Evolutionary conservation across 1,140 invertebrate species (phyloP).

Genomic region (Steinernema feltiae): DNA sequence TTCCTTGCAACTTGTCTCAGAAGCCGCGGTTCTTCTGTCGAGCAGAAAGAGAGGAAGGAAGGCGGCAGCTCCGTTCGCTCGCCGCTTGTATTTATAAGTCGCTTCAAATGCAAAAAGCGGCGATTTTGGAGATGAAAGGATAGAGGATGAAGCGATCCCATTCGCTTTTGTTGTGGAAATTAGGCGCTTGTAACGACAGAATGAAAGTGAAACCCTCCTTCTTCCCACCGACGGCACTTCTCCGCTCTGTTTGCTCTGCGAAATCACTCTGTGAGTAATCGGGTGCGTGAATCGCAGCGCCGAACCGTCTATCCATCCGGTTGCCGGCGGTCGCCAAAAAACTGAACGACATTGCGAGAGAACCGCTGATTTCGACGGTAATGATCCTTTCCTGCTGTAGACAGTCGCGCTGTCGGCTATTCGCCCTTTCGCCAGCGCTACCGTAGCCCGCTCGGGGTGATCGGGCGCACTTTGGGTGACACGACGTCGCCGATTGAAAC

Average conservation of each 20-base stretch:
- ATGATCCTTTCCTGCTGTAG: neutral
- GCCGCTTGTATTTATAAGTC: too few species aligned
- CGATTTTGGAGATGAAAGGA: neutral
- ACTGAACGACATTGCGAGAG: neutral
- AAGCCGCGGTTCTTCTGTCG: too few species aligned
- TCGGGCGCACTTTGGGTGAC: neutral
- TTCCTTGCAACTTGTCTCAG: too few species aligned
- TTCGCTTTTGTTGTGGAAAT: constrained; percentile 11
- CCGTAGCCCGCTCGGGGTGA: neutral
- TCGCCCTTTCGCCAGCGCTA: neutral
- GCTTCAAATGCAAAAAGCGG: neutral
- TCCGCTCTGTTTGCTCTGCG: neutral
- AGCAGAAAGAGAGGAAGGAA: too few species aligned
- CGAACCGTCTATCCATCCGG: neutral
- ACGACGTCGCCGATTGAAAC: neutral
- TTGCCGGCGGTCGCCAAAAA: neutral
- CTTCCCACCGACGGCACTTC: too few species aligned
- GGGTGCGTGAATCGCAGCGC: neutral
- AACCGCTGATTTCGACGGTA: neutral
- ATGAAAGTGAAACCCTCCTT: neutral
- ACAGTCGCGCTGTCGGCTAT: neutral
- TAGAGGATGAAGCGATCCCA: neutral
- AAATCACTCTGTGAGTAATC: neutral
- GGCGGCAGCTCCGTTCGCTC: too few species aligned
- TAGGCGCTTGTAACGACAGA: neutral